Evolutionary conservation across 2,888 invertebrate genomes (phyloP).

Genomic region (Drosophila incognita): DNA sequence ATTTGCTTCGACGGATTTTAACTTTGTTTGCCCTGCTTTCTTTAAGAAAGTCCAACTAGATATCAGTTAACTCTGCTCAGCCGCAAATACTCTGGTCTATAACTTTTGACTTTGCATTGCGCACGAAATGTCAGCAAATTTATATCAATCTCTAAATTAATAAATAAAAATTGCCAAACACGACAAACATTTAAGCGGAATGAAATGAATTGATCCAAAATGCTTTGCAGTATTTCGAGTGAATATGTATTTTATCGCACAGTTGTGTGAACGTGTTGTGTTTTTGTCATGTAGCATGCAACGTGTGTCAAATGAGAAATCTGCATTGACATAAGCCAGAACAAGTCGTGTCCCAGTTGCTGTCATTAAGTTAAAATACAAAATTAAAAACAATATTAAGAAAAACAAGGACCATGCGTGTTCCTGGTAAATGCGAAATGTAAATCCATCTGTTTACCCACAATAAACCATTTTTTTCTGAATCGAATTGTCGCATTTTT

Average conservation of each 20-base stretch:
- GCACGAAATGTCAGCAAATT: neutral
- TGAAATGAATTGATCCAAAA: neutral
- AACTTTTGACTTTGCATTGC: neutral
- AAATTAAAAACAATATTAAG: neutral
- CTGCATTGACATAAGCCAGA: conserved; percentile 25
- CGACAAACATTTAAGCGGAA: neutral
- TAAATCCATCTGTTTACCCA: conserved; percentile 2
- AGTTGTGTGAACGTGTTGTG: neutral
- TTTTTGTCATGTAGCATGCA: conserved; percentile 12
- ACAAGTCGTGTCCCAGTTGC: neutral
- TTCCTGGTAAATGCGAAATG: neutral
- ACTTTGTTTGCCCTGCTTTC: neutral
- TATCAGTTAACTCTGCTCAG: neutral
- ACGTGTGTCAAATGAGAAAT: conserved; percentile 16
- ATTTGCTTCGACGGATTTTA: neutral
- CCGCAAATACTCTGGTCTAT: neutral
- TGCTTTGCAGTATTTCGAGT: too few species aligned
- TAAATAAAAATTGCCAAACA: neutral
- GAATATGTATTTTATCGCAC: neutral
- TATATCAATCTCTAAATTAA: neutral
- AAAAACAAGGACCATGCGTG: neutral
- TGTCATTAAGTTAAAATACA: too few species aligned
- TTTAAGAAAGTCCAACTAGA: neutral
- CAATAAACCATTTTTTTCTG: conserved; percentile 13
- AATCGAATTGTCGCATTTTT: conserved; percentile 6